Evolutionary conservation across 2,888 invertebrate species (phyloP).

Genomic region (Matsumyia berberina): DNA sequence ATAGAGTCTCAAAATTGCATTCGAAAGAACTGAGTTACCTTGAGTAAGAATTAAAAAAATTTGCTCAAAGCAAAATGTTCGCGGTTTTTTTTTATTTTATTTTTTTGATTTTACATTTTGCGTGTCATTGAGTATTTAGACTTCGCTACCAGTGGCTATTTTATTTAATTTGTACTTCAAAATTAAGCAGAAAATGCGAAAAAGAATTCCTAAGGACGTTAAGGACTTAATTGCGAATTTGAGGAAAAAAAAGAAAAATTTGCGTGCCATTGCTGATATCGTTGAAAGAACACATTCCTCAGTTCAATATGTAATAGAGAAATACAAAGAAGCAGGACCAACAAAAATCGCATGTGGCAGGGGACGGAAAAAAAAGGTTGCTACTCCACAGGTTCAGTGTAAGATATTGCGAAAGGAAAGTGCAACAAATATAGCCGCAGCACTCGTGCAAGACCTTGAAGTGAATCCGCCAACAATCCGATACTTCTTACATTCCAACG

Average conservation of each 20-base stretch:
- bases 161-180: neutral
- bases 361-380: neutral
- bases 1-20: neutral
- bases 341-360: neutral
- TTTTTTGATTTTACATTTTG: neutral
- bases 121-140: neutral
- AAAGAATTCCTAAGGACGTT: neutral
- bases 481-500: neutral
- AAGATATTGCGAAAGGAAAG: neutral
- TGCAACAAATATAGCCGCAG: neutral
- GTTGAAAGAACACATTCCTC: neutral
- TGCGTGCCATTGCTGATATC: neutral
- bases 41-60: neutral
- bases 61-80: neutral
- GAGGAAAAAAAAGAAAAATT: neutral
- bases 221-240: neutral
- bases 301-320: constrained; percentile 1
- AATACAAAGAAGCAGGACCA: neutral
- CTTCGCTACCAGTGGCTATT: neutral
- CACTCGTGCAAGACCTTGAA: neutral
- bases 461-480: neutral
- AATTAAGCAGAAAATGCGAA: neutral
- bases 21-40: neutral
- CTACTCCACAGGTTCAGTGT: neutral
- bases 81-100: neutral